These are phyloP conservation scores for Pogoniulus pusillus DNA, from an alignment of 2,797 vertebrate genomes.

Conservation along the genomic window DNA sequence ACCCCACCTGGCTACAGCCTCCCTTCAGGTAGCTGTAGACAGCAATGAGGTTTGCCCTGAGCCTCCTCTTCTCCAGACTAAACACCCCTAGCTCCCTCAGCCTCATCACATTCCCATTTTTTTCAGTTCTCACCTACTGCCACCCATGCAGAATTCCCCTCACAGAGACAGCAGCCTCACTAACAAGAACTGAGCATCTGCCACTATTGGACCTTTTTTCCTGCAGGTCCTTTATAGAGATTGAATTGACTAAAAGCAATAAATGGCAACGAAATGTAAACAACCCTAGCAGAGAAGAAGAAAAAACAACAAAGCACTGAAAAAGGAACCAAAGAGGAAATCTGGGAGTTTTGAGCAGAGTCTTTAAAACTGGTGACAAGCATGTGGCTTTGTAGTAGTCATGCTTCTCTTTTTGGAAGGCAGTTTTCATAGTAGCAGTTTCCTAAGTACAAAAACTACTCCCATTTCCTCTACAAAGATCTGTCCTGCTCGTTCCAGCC, in stretches of 20 bases:
- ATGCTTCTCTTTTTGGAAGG: background rate
- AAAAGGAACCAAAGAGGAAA: background rate
- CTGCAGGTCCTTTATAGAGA: background rate
- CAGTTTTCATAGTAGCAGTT: background rate
- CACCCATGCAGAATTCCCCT: conserved; percentile 11
- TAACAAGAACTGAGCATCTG: conserved; percentile 38
- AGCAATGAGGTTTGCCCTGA: no score
- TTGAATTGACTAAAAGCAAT: conserved; percentile 3
- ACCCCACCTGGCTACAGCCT: no score
- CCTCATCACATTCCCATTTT: background rate
- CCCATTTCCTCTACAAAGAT: background rate
- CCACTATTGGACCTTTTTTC: background rate
- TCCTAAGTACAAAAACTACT: background rate
- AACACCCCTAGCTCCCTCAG: no score
- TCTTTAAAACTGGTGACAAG: background rate
- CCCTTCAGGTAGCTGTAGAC: no score
- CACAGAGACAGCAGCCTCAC: background rate
- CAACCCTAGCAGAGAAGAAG: background rate
- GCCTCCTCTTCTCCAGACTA: no score
- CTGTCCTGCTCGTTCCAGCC: background rate
- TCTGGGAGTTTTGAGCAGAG: background rate
- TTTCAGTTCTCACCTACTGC: conserved; percentile 30
- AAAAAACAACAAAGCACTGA: background rate
- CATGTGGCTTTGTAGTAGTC: background rate
- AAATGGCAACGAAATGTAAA: conserved; percentile 5